Conservation (phyloP, 1,140 invertebrate genomes). For the Diprion similis region DNA sequence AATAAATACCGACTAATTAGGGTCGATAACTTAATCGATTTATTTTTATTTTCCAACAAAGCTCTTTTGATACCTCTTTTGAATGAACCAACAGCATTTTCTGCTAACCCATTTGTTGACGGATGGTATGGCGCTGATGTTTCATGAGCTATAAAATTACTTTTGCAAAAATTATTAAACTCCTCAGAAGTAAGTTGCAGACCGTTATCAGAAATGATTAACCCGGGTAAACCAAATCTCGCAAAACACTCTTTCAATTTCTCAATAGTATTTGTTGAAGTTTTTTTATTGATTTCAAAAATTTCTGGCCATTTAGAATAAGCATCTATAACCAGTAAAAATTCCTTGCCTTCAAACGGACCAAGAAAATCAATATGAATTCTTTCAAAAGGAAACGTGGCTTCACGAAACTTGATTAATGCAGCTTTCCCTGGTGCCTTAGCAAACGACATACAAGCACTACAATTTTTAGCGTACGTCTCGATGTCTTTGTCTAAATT, state of each 20-base stretch:
- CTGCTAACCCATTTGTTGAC: slow-evolving; percentile 41
- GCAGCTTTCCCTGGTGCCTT: slow-evolving; percentile 23
- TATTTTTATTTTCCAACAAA: slow-evolving; percentile 23
- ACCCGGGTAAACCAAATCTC: slow-evolving; percentile 38
- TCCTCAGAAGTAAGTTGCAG: slow-evolving; percentile 33
- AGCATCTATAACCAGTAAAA: slow-evolving; percentile 54
- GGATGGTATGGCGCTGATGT: slow-evolving; percentile 41
- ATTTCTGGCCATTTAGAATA: slow-evolving; percentile 53
- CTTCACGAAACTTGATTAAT: slow-evolving; percentile 38
- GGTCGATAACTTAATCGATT: slow-evolving; percentile 16
- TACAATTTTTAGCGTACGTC: slow-evolving; percentile 32
- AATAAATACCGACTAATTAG: slow-evolving; percentile 36
- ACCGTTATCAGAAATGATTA: slow-evolving; percentile 37
- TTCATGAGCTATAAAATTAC: slow-evolving; percentile 34
- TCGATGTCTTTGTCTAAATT: slow-evolving; percentile 49
- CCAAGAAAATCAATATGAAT: slow-evolving; percentile 57
- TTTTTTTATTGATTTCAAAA: slow-evolving; percentile 24
- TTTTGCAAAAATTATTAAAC: slow-evolving; percentile 38
- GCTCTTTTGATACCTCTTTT: slow-evolving; percentile 37
- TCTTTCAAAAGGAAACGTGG: slow-evolving; percentile 28
- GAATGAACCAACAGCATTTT: slow-evolving; percentile 44
- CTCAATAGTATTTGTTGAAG: slow-evolving; percentile 24
- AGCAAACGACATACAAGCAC: slow-evolving; percentile 32
- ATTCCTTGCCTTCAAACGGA: slow-evolving; percentile 45
- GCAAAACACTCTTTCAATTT: slow-evolving; percentile 37